A percentile compares a stretch with the other conserved stretches of the same genome.
These are phyloP conservation scores for Odontothrips loti DNA, from an alignment of 2,888 invertebrate species.

Conservation along the genomic window DNA sequence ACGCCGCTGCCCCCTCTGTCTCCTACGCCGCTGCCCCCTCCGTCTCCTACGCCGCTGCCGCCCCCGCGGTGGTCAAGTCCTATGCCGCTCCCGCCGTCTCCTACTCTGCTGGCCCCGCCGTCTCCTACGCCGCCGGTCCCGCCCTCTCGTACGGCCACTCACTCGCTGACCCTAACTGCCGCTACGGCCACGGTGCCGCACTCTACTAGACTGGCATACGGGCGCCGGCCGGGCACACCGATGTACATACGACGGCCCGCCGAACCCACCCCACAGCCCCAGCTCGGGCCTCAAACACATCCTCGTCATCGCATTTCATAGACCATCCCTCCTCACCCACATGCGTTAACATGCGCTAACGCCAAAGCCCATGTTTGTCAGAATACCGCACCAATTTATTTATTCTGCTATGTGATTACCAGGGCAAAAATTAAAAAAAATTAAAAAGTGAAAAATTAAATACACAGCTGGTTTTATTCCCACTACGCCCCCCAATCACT, in stretches of 20 bases:
- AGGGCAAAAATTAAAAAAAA: slow-evolving; percentile 12
- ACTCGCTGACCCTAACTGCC: neutral
- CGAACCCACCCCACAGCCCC: too few relatives aligned
- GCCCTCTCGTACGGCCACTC: neutral
- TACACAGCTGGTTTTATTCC: neutral
- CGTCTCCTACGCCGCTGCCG: slow-evolving; percentile 28
- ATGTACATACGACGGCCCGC: neutral
- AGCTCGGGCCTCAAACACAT: neutral
- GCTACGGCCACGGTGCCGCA: neutral
- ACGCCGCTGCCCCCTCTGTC: slow-evolving; percentile 29
- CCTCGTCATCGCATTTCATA: neutral
- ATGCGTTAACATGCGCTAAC: neutral
- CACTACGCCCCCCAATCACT: neutral
- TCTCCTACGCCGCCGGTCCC: neutral
- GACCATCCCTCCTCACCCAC: neutral
- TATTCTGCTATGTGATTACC: slow-evolving; percentile 14
- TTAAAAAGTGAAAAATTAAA: neutral
- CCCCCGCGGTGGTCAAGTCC: neutral
- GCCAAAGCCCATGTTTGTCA: neutral
- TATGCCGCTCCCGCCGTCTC: slow-evolving; percentile 1
- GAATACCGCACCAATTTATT: slow-evolving; percentile 3
- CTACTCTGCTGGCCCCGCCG: slow-evolving; percentile 34
- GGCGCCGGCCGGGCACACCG: neutral
- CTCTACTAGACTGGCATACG: neutral
- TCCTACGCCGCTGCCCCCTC: slow-evolving; percentile 36